Conservation (phyloP, 2,797 vertebrate species). For the Spinibarbus caldwelli region DNA sequence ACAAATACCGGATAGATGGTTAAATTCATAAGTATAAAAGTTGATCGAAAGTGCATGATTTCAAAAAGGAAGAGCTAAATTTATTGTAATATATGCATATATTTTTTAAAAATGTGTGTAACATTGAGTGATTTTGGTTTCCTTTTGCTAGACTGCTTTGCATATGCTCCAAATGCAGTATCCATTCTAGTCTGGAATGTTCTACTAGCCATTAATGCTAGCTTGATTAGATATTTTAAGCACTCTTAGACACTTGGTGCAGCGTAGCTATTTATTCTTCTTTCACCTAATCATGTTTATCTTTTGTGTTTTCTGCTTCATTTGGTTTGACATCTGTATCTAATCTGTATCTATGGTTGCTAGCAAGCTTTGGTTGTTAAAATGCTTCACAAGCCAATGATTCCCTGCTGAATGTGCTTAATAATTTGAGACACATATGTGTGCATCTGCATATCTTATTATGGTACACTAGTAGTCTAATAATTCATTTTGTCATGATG, state of each 20-base stretch:
- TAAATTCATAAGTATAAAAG: neutral
- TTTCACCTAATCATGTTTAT: constrained; percentile 28
- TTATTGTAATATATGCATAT: neutral
- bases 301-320: constrained; percentile 32
- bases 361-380: neutral
- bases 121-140: neutral
- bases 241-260: constrained; percentile 1
- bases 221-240: constrained; percentile 15
- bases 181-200: neutral
- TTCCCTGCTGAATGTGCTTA: constrained; percentile 4
- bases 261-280: neutral
- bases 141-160: neutral
- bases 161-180: neutral
- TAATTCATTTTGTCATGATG: constrained; percentile 6
- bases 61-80: neutral
- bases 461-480: neutral
- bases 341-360: constrained; percentile 22
- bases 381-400: constrained; percentile 1
- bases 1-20: neutral
- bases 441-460: constrained; percentile 14
- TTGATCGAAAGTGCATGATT: neutral
- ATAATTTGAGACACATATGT: constrained; percentile 2
- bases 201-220: neutral
- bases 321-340: constrained; percentile 38
- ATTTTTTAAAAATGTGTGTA: neutral